Evolutionary conservation across 2,797 vertebrate species (phyloP).

Genomic region (Leuciscus waleckii): DNA sequence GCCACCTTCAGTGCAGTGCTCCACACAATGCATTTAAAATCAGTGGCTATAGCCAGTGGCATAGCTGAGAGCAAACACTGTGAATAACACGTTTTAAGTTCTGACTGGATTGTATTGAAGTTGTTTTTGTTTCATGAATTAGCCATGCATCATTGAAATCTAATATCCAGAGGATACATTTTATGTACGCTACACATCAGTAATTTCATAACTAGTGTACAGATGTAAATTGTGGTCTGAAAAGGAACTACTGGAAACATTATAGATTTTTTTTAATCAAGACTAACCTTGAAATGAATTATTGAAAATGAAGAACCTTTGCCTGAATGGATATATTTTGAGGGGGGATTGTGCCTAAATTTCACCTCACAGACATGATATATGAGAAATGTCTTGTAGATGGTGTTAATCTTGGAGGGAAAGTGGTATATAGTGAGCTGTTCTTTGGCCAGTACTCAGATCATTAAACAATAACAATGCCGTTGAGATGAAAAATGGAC

Average conservation of each 20-base stretch:
- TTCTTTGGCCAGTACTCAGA: background rate
- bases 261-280: background rate
- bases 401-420: background rate
- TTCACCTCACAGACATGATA: background rate
- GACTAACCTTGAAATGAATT: background rate
- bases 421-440: background rate
- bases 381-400: background rate
- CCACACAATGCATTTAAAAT: slow-evolving; percentile 2
- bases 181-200: background rate
- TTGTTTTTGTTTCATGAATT: slow-evolving; percentile 33
- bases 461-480: background rate
- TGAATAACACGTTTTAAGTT: slow-evolving; percentile 23
- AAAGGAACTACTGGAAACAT: background rate
- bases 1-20: slow-evolving; percentile 13
- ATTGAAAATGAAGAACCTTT: background rate
- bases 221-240: background rate
- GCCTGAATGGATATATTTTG: background rate
- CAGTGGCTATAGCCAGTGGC: slow-evolving; percentile 10
- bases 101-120: slow-evolving; percentile 26
- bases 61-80: slow-evolving; percentile 20
- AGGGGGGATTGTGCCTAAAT: background rate
- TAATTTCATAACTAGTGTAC: background rate
- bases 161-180: background rate
- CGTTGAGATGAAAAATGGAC: background rate
- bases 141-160: background rate